Percentiles rank a stretch among this genome's conserved stretches.
Evolutionary conservation across 2,888 invertebrate species (phyloP).

Genomic region (Ennomos fuscantarius): DNA sequence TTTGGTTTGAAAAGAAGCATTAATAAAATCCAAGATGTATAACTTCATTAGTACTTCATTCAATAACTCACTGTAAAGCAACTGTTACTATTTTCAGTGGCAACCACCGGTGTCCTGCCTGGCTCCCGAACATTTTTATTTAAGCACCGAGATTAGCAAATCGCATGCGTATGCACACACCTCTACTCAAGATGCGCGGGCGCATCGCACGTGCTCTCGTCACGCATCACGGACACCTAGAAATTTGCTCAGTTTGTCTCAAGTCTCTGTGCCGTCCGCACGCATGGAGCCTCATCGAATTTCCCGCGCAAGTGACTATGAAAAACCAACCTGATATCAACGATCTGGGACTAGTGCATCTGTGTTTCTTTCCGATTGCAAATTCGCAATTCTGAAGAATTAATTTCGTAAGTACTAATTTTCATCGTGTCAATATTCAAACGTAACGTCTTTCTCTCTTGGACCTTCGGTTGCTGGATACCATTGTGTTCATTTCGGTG

Average conservation of each 20-base stretch:
- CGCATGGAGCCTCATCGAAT: constrained; percentile 63
- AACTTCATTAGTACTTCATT: too few species aligned
- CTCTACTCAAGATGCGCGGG: constrained; percentile 61
- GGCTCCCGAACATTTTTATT: too few species aligned
- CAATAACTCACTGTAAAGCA: too few species aligned
- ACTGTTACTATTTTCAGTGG: too few species aligned
- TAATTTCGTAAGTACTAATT: constrained; percentile 66
- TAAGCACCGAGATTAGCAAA: neutral
- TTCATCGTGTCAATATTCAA: constrained; percentile 29
- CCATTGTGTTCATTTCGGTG: constrained; percentile 1
- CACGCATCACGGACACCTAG: constrained; percentile 77
- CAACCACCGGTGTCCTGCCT: too few species aligned
- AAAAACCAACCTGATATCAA: constrained; percentile 61
- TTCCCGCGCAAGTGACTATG: constrained; percentile 75
- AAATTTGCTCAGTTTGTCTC: constrained; percentile 78
- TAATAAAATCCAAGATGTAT: too few species aligned
- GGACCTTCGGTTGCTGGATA: neutral
- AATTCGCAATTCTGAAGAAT: constrained; percentile 59
- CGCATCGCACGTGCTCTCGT: constrained; percentile 78
- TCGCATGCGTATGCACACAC: constrained; percentile 30
- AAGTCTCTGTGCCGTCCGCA: constrained; percentile 69
- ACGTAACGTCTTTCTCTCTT: constrained; percentile 14
- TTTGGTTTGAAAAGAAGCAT: too few species aligned
- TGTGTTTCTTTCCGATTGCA: constrained; percentile 48
- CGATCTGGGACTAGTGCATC: constrained; percentile 51